phyloP scores from a whole-genome alignment of 2,113 vertebrate species.

The Thalassarche chlororhynchos region DNA sequence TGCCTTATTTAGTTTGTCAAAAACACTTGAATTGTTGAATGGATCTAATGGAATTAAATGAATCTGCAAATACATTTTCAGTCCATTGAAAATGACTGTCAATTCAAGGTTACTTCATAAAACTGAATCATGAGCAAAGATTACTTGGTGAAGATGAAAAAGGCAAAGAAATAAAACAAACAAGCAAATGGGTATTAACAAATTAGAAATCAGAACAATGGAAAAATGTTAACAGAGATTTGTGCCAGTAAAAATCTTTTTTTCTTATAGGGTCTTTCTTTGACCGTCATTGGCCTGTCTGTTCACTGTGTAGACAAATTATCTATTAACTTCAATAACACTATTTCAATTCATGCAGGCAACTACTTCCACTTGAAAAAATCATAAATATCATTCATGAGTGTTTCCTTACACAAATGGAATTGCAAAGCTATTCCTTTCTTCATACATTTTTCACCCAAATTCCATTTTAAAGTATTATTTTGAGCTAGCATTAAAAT shows the following conservation, averaged over 20 bases:
- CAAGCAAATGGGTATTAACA: neutral
- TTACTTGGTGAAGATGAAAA: neutral
- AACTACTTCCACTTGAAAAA: neutral
- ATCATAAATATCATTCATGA: neutral
- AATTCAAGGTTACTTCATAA: constrained; percentile 41
- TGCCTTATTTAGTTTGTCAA: constrained; percentile 62
- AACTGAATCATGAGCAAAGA: neutral
- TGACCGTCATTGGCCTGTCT: neutral
- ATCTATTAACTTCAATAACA: neutral
- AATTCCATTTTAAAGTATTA: neutral
- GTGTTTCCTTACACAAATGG: neutral
- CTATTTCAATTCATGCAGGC: neutral
- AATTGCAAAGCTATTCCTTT: neutral
- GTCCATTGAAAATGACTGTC: constrained; percentile 21
- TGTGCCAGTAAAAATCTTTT: neutral
- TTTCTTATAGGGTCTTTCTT: neutral
- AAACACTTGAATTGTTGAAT: constrained; percentile 44
- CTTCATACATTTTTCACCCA: neutral
- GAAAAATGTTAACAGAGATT: neutral
- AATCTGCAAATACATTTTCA: constrained; percentile 56
- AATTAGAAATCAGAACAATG: neutral
- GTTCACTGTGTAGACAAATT: neutral
- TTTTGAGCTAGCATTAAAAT: neutral
- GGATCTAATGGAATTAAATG: constrained; percentile 54
- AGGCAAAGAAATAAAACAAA: neutral